Evolutionary conservation across 2,888 invertebrate species (phyloP).

Genomic region (Stenotaenia linearis): DNA sequence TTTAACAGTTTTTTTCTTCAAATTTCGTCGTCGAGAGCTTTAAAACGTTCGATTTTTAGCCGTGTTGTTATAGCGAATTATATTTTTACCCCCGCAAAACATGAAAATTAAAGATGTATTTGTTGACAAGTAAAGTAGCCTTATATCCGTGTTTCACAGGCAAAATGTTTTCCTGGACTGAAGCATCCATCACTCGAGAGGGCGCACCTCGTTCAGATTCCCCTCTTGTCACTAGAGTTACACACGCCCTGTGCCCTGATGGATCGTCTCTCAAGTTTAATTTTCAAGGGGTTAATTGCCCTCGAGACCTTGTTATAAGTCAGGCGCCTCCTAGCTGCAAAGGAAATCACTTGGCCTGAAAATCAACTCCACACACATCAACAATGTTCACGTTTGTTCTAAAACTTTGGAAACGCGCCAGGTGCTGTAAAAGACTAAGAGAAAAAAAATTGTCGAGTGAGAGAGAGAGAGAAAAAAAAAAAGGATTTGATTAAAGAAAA

Average conservation of each 20-base stretch:
- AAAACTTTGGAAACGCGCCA: background rate
- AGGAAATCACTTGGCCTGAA: background rate
- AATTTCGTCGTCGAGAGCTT: no score
- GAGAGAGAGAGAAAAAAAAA: no score
- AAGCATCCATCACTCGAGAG: background rate
- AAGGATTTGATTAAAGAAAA: no score
- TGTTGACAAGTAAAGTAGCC: background rate
- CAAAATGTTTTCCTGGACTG: background rate
- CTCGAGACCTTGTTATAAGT: constrained; percentile 5
- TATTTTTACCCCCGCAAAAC: background rate
- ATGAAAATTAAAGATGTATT: no score
- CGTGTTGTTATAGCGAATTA: background rate
- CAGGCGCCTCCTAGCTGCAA: background rate
- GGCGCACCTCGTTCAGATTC: background rate
- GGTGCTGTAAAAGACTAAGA: no score
- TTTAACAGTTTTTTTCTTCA: no score
- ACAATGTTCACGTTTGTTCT: background rate
- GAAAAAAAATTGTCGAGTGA: no score
- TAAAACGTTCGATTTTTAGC: no score
- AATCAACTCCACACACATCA: background rate
- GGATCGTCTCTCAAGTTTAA: constrained; percentile 5
- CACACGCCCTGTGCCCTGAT: background rate
- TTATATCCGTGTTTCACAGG: background rate
- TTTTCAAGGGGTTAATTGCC: constrained; percentile 9
- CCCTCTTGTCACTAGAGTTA: background rate